Conservation (phyloP, 2,888 invertebrate genomes). For the Lydus trimaculatus region DNA sequence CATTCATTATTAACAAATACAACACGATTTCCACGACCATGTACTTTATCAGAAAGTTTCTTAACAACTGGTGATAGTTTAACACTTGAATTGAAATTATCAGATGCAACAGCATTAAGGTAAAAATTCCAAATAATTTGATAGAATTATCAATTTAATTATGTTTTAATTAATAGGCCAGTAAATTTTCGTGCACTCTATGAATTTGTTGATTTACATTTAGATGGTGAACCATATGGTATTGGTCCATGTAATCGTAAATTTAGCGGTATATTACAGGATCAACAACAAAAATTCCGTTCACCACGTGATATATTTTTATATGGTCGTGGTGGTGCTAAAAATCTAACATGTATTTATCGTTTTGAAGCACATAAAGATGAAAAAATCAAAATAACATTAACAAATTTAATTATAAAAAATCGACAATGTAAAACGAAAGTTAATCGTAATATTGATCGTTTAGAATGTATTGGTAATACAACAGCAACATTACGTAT, state of each 20-base stretch:
- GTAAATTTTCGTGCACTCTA: conserved; percentile 85
- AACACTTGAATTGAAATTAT: conserved; percentile 79
- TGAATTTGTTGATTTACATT: conserved; percentile 87
- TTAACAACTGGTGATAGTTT: conserved; percentile 82
- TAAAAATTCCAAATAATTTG: conserved; percentile 53
- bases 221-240: conserved; percentile 83
- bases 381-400: conserved; percentile 78
- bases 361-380: conserved; percentile 86
- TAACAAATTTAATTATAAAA: conserved; percentile 72
- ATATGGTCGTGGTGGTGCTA: conserved; percentile 84
- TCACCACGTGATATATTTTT: conserved; percentile 85
- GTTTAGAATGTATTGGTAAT: conserved; percentile 76
- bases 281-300: conserved; percentile 78
- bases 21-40: conserved; percentile 71
- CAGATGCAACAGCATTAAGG: conserved; percentile 87
- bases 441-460: conserved; percentile 71
- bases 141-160: neutral
- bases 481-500: conserved; percentile 75
- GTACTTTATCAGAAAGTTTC: conserved; percentile 80
- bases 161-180: conserved; percentile 66
- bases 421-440: conserved; percentile 65
- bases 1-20: conserved; percentile 73
- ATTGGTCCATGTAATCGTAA: conserved; percentile 78
- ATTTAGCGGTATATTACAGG: conserved; percentile 70
- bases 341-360: conserved; percentile 83